These are phyloP conservation scores for Chloebia gouldiae DNA, from an alignment of 2,113 vertebrate genomes.

Conservation along the genomic window DNA sequence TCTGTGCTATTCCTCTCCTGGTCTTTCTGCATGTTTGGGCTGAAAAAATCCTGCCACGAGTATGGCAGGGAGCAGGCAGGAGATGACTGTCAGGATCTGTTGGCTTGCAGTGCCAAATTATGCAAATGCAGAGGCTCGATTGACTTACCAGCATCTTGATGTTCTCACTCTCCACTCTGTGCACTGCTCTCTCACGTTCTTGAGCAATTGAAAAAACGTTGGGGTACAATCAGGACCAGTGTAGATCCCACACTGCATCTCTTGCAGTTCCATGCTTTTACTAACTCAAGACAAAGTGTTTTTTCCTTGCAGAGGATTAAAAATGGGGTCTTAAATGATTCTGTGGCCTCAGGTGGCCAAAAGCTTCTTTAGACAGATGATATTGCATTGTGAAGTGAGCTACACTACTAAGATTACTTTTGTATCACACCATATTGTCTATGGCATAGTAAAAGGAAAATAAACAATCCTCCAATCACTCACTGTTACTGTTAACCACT, in stretches of 20 bases:
- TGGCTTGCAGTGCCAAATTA: background rate
- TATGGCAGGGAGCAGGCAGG: background rate
- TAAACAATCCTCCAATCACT: background rate
- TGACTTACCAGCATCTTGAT: background rate
- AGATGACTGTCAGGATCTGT: background rate
- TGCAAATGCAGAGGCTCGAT: background rate
- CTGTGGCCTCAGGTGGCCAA: background rate
- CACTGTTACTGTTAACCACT: background rate
- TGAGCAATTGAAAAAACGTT: background rate
- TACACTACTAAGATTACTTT: background rate
- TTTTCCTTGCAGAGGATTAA: background rate
- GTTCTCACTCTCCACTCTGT: background rate
- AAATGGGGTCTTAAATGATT: background rate
- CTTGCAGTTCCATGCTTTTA: background rate
- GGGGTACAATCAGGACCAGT: fast-evolving
- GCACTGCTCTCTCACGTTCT: background rate
- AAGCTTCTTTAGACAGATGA: background rate
- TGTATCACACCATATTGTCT: background rate
- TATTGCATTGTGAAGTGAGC: background rate
- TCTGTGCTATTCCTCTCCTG: background rate
- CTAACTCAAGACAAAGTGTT: background rate
- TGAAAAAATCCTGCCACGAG: background rate
- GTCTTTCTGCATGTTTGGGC: background rate
- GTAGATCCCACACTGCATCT: background rate
- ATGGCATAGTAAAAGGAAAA: background rate